Evolutionary conservation across 2,888 invertebrate species (phyloP).

Genomic region (Rhabditoides inermis): DNA sequence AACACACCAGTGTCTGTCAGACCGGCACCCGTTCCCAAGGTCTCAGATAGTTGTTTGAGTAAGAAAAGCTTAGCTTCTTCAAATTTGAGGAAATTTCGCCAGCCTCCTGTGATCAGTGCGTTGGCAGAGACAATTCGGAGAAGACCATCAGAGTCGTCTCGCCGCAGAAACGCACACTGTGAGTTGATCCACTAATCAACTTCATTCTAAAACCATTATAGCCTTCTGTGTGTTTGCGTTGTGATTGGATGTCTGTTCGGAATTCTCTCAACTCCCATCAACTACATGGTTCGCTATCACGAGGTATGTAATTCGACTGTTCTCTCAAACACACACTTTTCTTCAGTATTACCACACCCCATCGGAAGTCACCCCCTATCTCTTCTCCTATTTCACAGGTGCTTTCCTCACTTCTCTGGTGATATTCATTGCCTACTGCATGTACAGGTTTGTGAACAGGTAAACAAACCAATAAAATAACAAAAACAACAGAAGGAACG

Average conservation of each 20-base stretch:
- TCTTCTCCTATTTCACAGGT: constrained; percentile 56
- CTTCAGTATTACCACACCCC: too few species aligned
- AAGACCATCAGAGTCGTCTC: neutral
- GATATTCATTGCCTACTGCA: constrained; percentile 50
- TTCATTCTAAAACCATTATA: too few species aligned
- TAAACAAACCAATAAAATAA: too few species aligned
- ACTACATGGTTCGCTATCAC: too few species aligned
- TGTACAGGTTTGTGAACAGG: constrained; percentile 7
- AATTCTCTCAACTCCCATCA: constrained; percentile 31
- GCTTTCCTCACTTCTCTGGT: constrained; percentile 53
- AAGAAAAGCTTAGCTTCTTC: too few species aligned
- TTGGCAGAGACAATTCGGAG: constrained; percentile 1
- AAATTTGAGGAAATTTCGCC: too few species aligned
- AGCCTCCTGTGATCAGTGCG: too few species aligned
- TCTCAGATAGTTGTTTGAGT: too few species aligned
- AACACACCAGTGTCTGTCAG: neutral
- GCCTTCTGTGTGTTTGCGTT: neutral
- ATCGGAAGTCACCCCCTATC: constrained; percentile 50
- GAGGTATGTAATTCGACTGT: too few species aligned
- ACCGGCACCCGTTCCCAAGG: neutral
- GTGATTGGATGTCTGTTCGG: constrained; percentile 31
- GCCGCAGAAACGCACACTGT: constrained; percentile 5
- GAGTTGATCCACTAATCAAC: too few species aligned
- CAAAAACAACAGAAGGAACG: constrained; percentile 17
- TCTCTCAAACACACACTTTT: too few species aligned